Evolutionary conservation across 2,888 invertebrate genomes (phyloP), one percentile per base, ranked within the genome.

Genomic region (Clostera curtula): DNA sequence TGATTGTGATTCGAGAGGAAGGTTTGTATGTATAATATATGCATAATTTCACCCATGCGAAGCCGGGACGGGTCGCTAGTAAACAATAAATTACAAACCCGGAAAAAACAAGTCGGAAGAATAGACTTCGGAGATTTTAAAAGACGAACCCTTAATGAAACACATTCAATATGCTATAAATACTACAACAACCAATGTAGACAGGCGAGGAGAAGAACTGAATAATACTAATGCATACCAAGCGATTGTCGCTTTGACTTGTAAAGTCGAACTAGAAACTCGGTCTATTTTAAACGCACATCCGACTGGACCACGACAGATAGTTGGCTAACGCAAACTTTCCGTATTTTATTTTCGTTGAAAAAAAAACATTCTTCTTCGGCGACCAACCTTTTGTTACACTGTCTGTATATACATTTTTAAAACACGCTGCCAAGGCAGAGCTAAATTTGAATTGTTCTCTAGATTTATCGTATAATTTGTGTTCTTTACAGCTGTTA

Each of bases 271-370:
- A 66, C 68, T 59, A 62, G 64, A 63, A 53, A 65, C 64, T 37
- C 49, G 23, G 49, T 57, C 73, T 75, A 75, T 75, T 76, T 75
- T 58, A 39, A 52, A 60, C 56, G 32, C 56, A 56, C 56, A 63
- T 65, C 63, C 56, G 64, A 60, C 62, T 57, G 46, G 36, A 43
- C 46, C 43, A 46, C 67, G 76, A 76, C 77, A 75, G 69, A 70
- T 74, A 67, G 63, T 79, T 82, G 80, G 80, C 82, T 52, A 55
- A 49, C 70, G 64, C 43, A 55, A 52, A 57, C 67, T 67, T 59
- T 64, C 56, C 59, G 68, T 65, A 66, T 65, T 70, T 75, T 80
- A 77, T 79, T 79, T 80, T 75, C 31, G 59, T 65, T 54, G 49
- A 49, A 60, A 64, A 70, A 65, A 65, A 70, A 63, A 58, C 49